phyloP scores from a whole-genome alignment of 2,113 vertebrate species.

The Morone saxatilis region DNA sequence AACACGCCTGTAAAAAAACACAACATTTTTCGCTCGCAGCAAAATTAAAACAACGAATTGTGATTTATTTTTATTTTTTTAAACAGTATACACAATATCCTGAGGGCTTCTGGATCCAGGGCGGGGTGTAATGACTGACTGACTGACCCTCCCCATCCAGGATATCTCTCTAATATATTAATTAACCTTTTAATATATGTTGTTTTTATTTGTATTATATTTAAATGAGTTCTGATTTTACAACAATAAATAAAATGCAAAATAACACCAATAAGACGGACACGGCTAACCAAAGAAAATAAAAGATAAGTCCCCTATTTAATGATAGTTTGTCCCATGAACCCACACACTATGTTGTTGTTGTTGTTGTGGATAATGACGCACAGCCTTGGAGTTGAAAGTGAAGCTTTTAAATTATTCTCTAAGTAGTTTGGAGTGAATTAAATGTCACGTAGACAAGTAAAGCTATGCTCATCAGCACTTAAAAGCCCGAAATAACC shows the following conservation, averaged over 20 bases:
- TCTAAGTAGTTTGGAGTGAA: background rate
- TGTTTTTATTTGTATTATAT: background rate
- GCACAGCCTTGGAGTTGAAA: background rate
- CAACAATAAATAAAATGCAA: background rate
- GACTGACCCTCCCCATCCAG: background rate
- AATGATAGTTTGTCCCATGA: background rate
- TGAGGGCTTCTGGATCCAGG: background rate
- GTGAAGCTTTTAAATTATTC: background rate
- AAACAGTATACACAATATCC: background rate
- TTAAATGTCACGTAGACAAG: background rate
- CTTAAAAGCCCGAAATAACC: background rate
- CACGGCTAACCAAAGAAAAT: too few species aligned
- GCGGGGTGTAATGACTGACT: background rate
- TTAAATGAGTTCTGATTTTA: background rate
- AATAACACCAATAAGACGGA: background rate
- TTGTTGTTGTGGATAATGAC: conserved; percentile 2
- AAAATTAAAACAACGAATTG: background rate
- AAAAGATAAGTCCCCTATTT: too few species aligned
- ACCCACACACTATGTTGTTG: conserved; percentile 3
- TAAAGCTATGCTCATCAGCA: background rate
- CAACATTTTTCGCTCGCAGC: too few species aligned
- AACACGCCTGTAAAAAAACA: background rate
- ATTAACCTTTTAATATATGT: background rate
- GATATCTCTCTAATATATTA: background rate
- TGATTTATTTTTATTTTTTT: background rate